Base-by-base conservation (phyloP, 2,113 vertebrate genomes). In the Oncorhynchus masou region DNA sequence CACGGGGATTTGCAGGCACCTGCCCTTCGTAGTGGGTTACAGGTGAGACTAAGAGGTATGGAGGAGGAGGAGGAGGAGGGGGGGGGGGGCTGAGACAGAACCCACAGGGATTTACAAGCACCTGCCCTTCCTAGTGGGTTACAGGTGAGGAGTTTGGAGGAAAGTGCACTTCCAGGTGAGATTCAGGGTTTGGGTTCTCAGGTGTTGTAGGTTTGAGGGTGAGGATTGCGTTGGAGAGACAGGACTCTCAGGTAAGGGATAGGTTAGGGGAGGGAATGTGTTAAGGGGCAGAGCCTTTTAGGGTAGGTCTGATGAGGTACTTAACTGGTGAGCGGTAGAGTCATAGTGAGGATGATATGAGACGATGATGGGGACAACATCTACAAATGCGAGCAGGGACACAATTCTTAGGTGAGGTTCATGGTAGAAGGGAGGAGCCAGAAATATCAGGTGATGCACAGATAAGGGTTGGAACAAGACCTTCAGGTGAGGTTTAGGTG, bases 401-500 rank as follows among this genome's bases (percentile, higher is more conserved):
- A 62, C 0, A 22, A 62, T 22, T 62, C 59, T 62, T n/a, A 62
- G 19, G 59, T 62, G 19, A 22, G 59, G 59, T 7, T 62, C 0
- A 66, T 57, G 59, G n/a, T 11, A 62, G 25, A 54, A 73, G 25
- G 49, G 16, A 48, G 12, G 22, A 48, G 69, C 24, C 29, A 25
- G 12, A 20, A 57, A 71, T 11, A 3, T 57, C 51, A 22, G n/a
- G 65, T 67, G 54, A 67, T 45, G 2, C 39, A 15, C 51, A 77
- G 74, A 68, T 24, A 73, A 54, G 31, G 74, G 77, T 69, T 19
- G 19, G 60, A 54, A 1, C 0, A 31, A 69, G 59, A 79, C 82
- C 73, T 77, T 74, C 78, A 85, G 77, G 79, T 76, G 79, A 86
- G 84, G 15, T 24, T 8, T 74, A 86, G 84, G 81, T 79, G 59